A percentile compares a stretch with the other conserved stretches of the same genome.
These are phyloP conservation scores for Polyodon spathula DNA, from an alignment of 2,113 vertebrate species.

Conservation along the genomic window DNA sequence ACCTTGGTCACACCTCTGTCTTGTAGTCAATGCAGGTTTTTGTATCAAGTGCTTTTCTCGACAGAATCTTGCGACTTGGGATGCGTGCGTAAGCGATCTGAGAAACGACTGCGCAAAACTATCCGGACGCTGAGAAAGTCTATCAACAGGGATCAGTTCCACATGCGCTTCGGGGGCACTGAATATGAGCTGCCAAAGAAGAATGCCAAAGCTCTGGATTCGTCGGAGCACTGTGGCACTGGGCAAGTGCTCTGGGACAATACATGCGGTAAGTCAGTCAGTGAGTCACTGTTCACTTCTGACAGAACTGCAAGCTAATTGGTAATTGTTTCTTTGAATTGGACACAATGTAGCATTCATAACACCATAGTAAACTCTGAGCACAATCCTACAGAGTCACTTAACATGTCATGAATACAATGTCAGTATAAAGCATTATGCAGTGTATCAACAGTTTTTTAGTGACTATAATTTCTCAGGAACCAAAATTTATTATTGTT, in stretches of 20 bases:
- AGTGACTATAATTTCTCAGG: too few relatives aligned
- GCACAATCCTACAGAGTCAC: too few relatives aligned
- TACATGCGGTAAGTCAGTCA: conserved; percentile 78
- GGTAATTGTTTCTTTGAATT: conserved; percentile 40
- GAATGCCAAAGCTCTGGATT: conserved; percentile 42
- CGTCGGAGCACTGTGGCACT: conserved; percentile 57
- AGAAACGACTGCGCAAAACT: conserved; percentile 85
- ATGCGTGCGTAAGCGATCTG: conserved; percentile 73
- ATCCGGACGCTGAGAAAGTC: conserved; percentile 82
- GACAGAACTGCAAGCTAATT: conserved; percentile 31
- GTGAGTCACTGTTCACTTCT: conserved; percentile 18
- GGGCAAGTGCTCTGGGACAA: conserved; percentile 66
- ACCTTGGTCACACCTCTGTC: too few relatives aligned
- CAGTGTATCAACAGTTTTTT: too few relatives aligned
- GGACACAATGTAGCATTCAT: conserved; percentile 30
- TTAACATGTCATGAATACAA: too few relatives aligned
- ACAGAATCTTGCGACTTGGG: conserved; percentile 80
- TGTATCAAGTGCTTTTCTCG: conserved; percentile 43
- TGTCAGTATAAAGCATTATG: too few relatives aligned
- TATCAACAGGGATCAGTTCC: conserved; percentile 82
- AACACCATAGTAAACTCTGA: neutral
- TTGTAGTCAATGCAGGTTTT: conserved; percentile 28
- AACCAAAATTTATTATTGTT: too few relatives aligned
- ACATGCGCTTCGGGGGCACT: conserved; percentile 70
- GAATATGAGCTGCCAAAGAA: conserved; percentile 72